Evolutionary conservation across 2,113 vertebrate genomes (phyloP), one percentile per base, ranked within the genome.

Genomic region (Calyptomena viridis): DNA sequence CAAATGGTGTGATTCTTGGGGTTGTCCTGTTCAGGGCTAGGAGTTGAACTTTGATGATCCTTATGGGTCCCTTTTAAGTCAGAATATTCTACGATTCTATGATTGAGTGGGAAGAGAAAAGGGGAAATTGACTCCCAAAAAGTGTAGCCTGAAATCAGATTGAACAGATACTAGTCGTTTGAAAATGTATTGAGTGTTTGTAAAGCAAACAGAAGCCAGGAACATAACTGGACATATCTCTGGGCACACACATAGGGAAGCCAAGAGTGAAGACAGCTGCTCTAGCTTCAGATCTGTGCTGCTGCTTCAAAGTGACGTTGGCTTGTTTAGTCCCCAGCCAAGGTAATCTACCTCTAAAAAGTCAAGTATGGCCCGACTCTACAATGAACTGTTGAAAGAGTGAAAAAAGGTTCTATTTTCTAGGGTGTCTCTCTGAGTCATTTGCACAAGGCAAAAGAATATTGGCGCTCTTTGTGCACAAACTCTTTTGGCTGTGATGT

Each of bases 21-120:
- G 4, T 30, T 16, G 47, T 53, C 47, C n/a, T 71, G 16, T 30
- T 16, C 24, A 30, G 11, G 19, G 40, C 15, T 47, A n/a, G 40
- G 30, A 62, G 23, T 2, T 47, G 20, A 23, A n/a, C 56, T 30
- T 1, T 14, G 0, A 4, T 55, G 28, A 71, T 71, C 20, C 22
- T 47, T 39, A 6, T 24, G 16, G 11, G 12, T n/a, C 19, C 19
- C 40, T 21, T 47, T 19, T 30, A 47, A 39, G 18, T 62, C 56
- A 71, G 56, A 9, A 47, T 47, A 53, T 53, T n/a, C 55, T 37
- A 10, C 42, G 53, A 23, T 23, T 50, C 31, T 35, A 7, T 62
- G 11, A 30, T 58, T 62, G 18, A 75, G 27, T 5, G 27, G 37
- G 21, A 69, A 76, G 22, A 64, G 19, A 62, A 89, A 37, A 76